phyloP scores from a whole-genome alignment of 2,888 invertebrate genomes.

The Catocala sponsa region DNA sequence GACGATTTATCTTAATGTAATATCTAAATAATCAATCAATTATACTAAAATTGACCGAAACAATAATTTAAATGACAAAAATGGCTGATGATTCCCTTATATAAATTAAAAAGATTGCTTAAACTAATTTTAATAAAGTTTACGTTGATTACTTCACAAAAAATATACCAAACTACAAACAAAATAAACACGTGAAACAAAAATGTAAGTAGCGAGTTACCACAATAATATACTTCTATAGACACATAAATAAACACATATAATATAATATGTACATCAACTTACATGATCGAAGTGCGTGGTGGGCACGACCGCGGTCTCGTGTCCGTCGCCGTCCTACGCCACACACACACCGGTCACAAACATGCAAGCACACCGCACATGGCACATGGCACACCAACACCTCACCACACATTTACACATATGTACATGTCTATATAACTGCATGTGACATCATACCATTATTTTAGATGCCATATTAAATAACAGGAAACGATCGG shows the following conservation, averaged over 20 bases:
- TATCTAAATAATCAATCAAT: too few species aligned
- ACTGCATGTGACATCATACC: slow-evolving; percentile 20
- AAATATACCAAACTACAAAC: too few species aligned
- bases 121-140: too few species aligned
- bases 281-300: slow-evolving; percentile 84
- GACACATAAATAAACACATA: neutral
- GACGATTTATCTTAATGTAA: too few species aligned
- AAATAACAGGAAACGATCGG: too few species aligned
- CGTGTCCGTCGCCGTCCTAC: slow-evolving; percentile 83
- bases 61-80: too few species aligned
- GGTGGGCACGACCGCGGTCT: slow-evolving; percentile 78
- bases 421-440: slow-evolving; percentile 56
- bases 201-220: too few species aligned
- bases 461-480: neutral
- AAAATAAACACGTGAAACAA: too few species aligned
- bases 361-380: slow-evolving; percentile 79
- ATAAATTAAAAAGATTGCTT: too few species aligned
- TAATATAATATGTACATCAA: slow-evolving; percentile 33
- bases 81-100: too few species aligned
- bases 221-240: neutral
- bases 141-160: too few species aligned
- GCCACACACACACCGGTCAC: slow-evolving; percentile 70
- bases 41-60: too few species aligned
- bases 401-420: slow-evolving; percentile 63
- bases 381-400: slow-evolving; percentile 64